Conservation (phyloP, 2,888 invertebrate species). For the Bugula neritina region DNA sequence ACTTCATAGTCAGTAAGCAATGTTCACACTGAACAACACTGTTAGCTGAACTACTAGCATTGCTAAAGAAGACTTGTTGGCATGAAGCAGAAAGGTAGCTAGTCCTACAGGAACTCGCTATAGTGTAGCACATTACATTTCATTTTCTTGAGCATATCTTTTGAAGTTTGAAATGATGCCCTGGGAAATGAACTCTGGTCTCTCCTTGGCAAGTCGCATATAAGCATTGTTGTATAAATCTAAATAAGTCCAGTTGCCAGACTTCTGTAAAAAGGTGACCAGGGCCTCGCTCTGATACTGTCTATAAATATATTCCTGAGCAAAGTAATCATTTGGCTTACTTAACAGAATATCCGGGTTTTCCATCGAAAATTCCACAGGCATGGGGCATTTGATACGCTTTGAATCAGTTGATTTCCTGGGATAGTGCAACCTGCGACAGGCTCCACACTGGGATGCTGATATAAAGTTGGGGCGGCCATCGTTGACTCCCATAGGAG, state of each 20-base stretch:
- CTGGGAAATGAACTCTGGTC: neutral
- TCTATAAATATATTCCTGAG: neutral
- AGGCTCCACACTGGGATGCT: constrained; percentile 9
- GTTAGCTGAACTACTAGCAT: too few relatives aligned
- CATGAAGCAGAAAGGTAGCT: too few relatives aligned
- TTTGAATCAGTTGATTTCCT: neutral
- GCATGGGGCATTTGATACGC: neutral
- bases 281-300: neutral
- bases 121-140: neutral
- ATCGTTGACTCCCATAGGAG: neutral
- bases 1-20: too few relatives aligned
- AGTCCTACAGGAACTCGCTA: neutral
- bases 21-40: too few relatives aligned
- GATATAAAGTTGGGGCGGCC: neutral
- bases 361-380: neutral
- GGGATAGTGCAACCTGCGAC: neutral
- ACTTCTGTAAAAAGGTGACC: neutral
- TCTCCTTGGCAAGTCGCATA: neutral
- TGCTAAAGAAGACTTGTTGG: too few relatives aligned
- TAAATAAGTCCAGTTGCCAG: neutral
- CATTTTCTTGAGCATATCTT: neutral
- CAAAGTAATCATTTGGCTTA: neutral
- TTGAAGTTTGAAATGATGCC: neutral
- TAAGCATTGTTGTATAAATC: neutral
- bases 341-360: neutral